Percentiles rank a stretch among this genome's conserved stretches.
Evolutionary conservation across 2,888 invertebrate species (phyloP).

Genomic region (Caenorhabditis sulstoni): DNA sequence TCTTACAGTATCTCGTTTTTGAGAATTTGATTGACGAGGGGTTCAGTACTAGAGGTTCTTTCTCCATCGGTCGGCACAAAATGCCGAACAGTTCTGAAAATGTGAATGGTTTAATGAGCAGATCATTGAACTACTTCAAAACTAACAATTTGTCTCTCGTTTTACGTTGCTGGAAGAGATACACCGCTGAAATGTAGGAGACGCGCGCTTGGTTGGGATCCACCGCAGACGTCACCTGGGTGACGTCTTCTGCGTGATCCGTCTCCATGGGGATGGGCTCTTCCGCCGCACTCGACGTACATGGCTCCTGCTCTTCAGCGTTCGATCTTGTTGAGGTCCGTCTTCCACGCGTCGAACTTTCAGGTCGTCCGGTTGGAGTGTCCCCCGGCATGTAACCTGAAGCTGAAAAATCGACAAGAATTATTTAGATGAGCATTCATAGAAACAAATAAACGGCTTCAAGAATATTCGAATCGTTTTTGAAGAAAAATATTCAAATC

Average conservation of each 20-base stretch:
- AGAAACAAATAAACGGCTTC: too few species aligned
- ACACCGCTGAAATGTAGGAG: conserved; percentile 19
- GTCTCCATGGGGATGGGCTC: conserved; percentile 19
- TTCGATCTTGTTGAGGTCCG: conserved; percentile 27
- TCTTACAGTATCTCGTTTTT: conserved; percentile 8
- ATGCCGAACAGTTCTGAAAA: not conserved
- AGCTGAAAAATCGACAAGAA: too few species aligned
- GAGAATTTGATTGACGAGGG: conserved; percentile 24
- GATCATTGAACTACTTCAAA: not conserved
- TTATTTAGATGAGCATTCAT: too few species aligned
- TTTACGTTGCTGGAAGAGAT: conserved; percentile 11
- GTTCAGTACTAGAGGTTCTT: not conserved
- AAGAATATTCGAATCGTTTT: too few species aligned
- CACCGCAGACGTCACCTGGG: not conserved
- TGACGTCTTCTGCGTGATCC: not conserved
- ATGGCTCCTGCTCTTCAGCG: conserved; percentile 46
- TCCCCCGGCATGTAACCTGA: too few species aligned
- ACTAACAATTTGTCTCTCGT: conserved; percentile 30
- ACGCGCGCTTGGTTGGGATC: conserved; percentile 1
- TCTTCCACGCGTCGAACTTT: conserved; percentile 11
- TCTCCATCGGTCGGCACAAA: not conserved
- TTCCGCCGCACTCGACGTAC: conserved; percentile 25
- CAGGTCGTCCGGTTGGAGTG: conserved; percentile 2
- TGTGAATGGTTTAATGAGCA: not conserved
- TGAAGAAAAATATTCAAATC: too few species aligned